Conservation (phyloP, 1,140 invertebrate genomes). For the Drosophila truncata region DNA sequence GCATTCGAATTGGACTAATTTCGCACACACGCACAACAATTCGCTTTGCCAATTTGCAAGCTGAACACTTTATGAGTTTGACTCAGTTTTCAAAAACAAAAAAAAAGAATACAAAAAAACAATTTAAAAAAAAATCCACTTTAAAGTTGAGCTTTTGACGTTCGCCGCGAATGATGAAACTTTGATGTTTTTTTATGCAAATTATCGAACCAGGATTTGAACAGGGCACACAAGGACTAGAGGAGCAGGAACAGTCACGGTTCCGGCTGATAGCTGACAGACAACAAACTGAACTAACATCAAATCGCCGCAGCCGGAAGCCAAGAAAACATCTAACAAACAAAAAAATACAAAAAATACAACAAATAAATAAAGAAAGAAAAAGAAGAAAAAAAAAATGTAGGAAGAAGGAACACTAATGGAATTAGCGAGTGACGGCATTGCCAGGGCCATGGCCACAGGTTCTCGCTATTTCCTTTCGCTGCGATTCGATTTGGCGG, state of each 20-base stretch:
- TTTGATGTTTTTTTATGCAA: conserved; percentile 18
- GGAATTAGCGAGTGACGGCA: conserved; percentile 51
- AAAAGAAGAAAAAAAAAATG: background rate
- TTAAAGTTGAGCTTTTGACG: conserved; percentile 37
- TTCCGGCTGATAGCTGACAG: conserved; percentile 40
- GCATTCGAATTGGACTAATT: conserved; percentile 36
- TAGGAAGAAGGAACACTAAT: conserved; percentile 29
- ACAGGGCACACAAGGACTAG: conserved; percentile 11
- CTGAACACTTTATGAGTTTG: conserved; percentile 22
- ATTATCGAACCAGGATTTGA: conserved; percentile 23
- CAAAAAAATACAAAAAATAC: background rate
- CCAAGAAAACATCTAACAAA: conserved; percentile 40
- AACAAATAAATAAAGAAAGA: background rate
- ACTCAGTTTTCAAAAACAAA: conserved; percentile 17
- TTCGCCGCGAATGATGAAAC: conserved; percentile 4
- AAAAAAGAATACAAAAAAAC: background rate
- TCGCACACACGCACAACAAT: conserved; percentile 11
- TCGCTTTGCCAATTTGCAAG: conserved; percentile 26
- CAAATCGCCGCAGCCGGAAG: conserved; percentile 41
- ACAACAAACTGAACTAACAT: conserved; percentile 40
- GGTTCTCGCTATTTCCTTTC: conserved; percentile 23
- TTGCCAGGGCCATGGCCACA: conserved; percentile 49
- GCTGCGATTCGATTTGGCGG: conserved; percentile 37
- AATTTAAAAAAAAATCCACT: conserved; percentile 9
- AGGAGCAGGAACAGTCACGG: conserved; percentile 5